These are phyloP conservation scores for Zoanthus gigantus DNA, from an alignment of 92 coral and sea anemone species.

Conservation along the genomic window DNA sequence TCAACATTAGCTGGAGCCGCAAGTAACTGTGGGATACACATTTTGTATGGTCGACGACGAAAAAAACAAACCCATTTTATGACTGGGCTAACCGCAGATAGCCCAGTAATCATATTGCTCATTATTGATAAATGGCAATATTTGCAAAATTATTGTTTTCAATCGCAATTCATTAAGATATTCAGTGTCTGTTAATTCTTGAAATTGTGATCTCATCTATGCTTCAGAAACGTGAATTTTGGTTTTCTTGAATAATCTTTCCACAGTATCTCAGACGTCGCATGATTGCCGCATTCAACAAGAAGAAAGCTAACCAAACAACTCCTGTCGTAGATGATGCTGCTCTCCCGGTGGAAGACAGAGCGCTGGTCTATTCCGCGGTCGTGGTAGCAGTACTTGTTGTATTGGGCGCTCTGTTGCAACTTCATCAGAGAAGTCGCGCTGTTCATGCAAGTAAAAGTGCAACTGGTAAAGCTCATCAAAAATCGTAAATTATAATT, in stretches of 20 bases:
- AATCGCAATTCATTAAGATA: no score
- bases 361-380: not conserved
- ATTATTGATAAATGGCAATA: no score
- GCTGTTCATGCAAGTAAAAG: not conserved
- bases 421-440: not conserved
- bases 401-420: constrained; percentile 7
- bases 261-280: constrained; percentile 9
- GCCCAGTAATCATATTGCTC: no score
- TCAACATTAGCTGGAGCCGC: no score
- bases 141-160: no score
- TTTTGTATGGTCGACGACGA: no score
- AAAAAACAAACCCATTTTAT: no score
- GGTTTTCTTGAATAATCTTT: not conserved
- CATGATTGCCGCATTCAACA: not conserved
- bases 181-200: no score
- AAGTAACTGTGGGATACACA: no score
- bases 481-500: not conserved
- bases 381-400: not conserved
- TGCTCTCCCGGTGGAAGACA: not conserved
- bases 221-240: not conserved
- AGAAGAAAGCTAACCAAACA: not conserved
- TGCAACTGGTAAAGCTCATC: not conserved
- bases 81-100: no score
- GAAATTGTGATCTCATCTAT: not conserved
- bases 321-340: no score